Conservation (phyloP, 2,113 vertebrate species). For the Gymnocephalus cernua region DNA sequence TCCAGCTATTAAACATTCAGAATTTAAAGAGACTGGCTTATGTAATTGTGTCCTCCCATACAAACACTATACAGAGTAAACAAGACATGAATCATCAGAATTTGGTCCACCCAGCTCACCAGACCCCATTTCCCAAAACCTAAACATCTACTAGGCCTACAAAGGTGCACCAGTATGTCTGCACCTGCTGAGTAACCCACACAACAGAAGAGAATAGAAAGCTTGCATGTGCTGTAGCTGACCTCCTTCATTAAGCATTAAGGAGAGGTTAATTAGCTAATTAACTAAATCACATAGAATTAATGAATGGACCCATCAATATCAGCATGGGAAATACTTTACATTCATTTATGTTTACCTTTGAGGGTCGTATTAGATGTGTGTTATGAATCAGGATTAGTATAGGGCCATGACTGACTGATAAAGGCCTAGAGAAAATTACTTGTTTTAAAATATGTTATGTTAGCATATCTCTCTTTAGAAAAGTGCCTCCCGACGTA, state of each 20-base stretch:
- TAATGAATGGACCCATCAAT: not conserved
- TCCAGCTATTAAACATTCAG: not conserved
- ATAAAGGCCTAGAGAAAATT: not conserved
- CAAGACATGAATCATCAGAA: not conserved
- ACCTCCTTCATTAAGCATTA: slow-evolving; percentile 2
- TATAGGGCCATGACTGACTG: not conserved
- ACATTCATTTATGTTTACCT: not conserved
- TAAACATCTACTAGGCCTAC: not conserved
- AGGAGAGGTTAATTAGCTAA: not conserved
- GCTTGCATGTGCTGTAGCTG: not conserved
- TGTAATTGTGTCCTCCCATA: not conserved
- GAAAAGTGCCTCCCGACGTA: not conserved
- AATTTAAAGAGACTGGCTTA: not conserved
- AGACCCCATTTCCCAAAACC: slow-evolving; percentile 2
- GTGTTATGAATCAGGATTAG: not conserved
- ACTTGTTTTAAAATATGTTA: not conserved
- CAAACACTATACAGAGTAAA: not conserved
- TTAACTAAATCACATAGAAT: not conserved
- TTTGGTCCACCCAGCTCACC: not conserved
- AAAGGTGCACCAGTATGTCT: not conserved
- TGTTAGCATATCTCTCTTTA: not conserved
- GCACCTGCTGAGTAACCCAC: slow-evolving; percentile 1
- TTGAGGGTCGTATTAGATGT: not conserved
- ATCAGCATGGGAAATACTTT: not conserved
- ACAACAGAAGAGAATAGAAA: not conserved